Conservation (phyloP, 2,797 vertebrate species). For the Ceryle rudis region DNA sequence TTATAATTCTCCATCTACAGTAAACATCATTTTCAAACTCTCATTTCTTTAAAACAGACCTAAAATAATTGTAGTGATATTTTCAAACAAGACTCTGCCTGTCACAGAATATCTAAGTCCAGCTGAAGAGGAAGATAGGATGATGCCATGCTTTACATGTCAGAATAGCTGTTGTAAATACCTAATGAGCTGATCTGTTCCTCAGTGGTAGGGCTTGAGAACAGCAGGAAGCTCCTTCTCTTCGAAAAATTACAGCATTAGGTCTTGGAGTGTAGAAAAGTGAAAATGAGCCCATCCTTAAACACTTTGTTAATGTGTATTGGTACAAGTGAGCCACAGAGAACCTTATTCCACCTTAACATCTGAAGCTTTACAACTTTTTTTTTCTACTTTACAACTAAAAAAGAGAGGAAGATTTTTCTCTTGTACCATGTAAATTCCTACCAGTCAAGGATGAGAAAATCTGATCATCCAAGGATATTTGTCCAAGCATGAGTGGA, state of each 20-base stretch:
- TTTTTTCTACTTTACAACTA: background rate
- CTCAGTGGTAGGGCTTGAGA: background rate
- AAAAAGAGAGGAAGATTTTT: background rate
- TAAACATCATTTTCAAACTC: constrained; percentile 15
- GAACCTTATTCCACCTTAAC: background rate
- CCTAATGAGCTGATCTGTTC: background rate
- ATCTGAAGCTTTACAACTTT: background rate
- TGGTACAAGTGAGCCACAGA: background rate
- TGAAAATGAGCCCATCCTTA: background rate
- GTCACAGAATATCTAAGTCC: background rate
- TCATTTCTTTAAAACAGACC: background rate
- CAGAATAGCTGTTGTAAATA: background rate
- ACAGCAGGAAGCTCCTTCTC: background rate
- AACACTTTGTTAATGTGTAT: background rate
- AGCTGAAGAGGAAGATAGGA: background rate
- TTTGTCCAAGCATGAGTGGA: background rate
- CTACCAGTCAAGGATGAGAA: background rate
- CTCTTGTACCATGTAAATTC: background rate
- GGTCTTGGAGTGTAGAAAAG: background rate
- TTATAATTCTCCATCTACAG: constrained; percentile 25
- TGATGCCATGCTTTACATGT: background rate
- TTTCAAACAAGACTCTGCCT: background rate
- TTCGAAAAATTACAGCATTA: background rate
- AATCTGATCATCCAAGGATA: background rate
- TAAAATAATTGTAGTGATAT: background rate